These are phyloP conservation scores for Parapristionchus giblindavisi DNA, from an alignment of 2,888 invertebrate genomes.

Conservation along the genomic window DNA sequence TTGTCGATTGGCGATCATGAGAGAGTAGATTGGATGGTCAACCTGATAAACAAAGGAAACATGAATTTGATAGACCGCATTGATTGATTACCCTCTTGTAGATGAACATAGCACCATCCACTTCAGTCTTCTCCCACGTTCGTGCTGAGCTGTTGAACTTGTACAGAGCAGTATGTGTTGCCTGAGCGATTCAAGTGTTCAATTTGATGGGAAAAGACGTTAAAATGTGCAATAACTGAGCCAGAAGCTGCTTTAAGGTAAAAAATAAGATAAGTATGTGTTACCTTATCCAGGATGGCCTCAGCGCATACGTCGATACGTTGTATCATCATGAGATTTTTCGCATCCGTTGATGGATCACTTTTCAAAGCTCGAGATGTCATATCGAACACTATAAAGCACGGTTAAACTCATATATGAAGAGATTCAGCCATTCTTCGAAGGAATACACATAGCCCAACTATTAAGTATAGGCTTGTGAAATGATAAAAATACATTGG, in stretches of 20 bases:
- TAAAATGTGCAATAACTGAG: background rate
- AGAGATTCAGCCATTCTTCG: too few species aligned
- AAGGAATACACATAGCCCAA: too few species aligned
- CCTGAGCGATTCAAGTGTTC: constrained; percentile 36
- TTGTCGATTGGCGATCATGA: constrained; percentile 66
- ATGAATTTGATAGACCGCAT: background rate
- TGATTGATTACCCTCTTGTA: constrained; percentile 52
- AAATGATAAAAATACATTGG: too few species aligned
- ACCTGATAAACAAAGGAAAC: background rate
- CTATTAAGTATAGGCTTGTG: too few species aligned
- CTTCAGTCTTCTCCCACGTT: constrained; percentile 58
- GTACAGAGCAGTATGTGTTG: constrained; percentile 58
- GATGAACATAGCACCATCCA: constrained; percentile 64
- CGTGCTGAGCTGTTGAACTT: constrained; percentile 48
- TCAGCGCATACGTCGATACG: constrained; percentile 60
- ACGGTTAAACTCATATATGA: too few species aligned
- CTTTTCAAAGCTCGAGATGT: too few species aligned
- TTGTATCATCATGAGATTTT: constrained; percentile 55
- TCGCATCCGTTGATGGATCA: constrained; percentile 39
- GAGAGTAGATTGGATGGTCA: constrained; percentile 35
- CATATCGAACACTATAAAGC: too few species aligned
- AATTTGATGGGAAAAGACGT: too few species aligned
- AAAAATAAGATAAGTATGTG: background rate
- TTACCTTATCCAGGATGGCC: constrained; percentile 55
- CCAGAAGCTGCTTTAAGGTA: background rate